Evolutionary conservation across 2,797 vertebrate genomes (phyloP).

Genomic region (Knipowitschia caucasica): DNA sequence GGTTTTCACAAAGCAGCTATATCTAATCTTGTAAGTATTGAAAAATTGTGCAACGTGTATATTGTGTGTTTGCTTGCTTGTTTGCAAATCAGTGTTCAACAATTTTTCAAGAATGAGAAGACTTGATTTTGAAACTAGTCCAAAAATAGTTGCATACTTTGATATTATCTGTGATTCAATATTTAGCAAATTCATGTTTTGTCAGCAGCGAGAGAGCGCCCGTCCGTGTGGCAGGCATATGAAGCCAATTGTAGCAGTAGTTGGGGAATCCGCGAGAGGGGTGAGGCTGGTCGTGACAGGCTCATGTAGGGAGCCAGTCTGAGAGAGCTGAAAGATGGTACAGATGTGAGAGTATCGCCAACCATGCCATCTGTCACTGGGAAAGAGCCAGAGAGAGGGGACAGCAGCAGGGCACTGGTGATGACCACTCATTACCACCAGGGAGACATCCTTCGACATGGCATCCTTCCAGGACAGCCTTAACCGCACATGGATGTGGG

Average conservation of each 20-base stretch:
- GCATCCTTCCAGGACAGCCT: conserved; percentile 17
- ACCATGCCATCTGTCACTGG: conserved; percentile 59
- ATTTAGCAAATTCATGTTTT: conserved; percentile 33
- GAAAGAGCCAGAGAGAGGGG: conserved; percentile 36
- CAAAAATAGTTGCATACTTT: no score
- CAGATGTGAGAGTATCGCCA: conserved; percentile 61
- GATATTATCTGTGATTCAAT: not conserved
- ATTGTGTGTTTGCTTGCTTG: not conserved
- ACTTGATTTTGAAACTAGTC: not conserved
- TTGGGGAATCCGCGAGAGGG: conserved; percentile 29
- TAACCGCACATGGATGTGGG: conserved; percentile 13
- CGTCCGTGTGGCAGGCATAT: conserved; percentile 57
- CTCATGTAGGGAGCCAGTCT: conserved; percentile 38
- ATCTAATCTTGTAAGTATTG: not conserved
- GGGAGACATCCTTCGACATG: conserved; percentile 31
- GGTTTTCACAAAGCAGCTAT: not conserved
- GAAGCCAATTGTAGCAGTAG: conserved; percentile 52
- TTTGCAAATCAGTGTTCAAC: not conserved
- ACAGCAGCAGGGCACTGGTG: conserved; percentile 36
- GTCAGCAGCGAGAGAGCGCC: conserved; percentile 46
- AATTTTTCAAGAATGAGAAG: not conserved
- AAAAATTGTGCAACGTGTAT: not conserved
- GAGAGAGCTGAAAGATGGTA: conserved; percentile 54
- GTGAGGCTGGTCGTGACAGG: conserved; percentile 43
- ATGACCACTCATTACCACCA: conserved; percentile 43